These are phyloP conservation scores for Plecotus auritus DNA, from an alignment of 2,113 vertebrate species.

Conservation along the genomic window DNA sequence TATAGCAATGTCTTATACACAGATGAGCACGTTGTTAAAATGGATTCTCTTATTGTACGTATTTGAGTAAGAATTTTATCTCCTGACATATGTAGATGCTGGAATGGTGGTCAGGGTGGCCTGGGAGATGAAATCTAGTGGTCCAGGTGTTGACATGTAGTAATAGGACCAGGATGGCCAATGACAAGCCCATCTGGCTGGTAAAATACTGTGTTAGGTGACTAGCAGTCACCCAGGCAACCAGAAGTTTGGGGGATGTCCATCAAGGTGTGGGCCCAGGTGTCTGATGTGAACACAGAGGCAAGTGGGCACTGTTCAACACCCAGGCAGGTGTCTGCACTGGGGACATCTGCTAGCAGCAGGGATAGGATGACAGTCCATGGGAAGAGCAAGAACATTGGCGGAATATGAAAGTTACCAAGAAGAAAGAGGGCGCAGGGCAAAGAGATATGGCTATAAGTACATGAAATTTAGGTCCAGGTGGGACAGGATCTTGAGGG, in stretches of 20 bases:
- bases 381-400: background rate
- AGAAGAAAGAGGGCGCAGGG: background rate
- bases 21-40: background rate
- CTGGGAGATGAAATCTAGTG: background rate
- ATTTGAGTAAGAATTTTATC: slow-evolving; percentile 35
- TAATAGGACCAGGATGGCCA: background rate
- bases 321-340: background rate
- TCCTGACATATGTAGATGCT: slow-evolving; percentile 27
- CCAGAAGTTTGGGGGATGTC: background rate
- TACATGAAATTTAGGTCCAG: no score
- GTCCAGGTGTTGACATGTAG: slow-evolving; percentile 18
- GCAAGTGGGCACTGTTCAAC: background rate
- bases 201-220: slow-evolving; percentile 13
- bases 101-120: background rate
- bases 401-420: background rate
- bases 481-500: background rate
- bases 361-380: background rate
- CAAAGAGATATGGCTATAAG: background rate
- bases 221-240: slow-evolving; percentile 38
- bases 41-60: background rate
- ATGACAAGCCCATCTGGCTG: slow-evolving; percentile 21
- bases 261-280: background rate
- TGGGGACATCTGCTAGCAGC: background rate
- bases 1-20: background rate
- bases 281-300: background rate